phyloP scores from a whole-genome alignment of 2,797 vertebrate species.

The Chromis chromis region DNA sequence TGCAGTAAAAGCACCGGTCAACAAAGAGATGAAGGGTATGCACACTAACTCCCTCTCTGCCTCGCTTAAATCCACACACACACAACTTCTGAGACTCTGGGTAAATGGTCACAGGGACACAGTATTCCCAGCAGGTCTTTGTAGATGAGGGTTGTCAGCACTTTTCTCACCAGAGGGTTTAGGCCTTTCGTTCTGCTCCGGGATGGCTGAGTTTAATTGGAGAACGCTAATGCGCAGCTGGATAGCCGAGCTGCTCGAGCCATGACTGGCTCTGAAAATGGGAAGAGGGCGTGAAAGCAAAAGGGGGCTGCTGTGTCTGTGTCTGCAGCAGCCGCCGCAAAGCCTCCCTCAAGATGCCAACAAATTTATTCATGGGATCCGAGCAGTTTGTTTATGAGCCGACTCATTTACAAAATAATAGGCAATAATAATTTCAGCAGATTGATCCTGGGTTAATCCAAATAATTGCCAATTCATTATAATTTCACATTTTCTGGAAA shows the following conservation, averaged over 20 bases:
- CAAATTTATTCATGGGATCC: slow-evolving; percentile 75
- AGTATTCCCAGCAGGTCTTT: slow-evolving; percentile 74
- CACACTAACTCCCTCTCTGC: slow-evolving; percentile 37
- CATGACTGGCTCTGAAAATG: slow-evolving; percentile 65
- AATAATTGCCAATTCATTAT: slow-evolving; percentile 77
- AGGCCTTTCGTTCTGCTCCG: slow-evolving; percentile 73
- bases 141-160: slow-evolving; percentile 75
- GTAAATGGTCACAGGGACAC: slow-evolving; percentile 69
- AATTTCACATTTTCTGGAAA: slow-evolving; percentile 71
- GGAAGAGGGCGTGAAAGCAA: slow-evolving; percentile 48
- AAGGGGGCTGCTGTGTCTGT: slow-evolving; percentile 21
- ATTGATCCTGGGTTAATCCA: slow-evolving; percentile 80
- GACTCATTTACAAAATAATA: slow-evolving; percentile 80
- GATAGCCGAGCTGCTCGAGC: slow-evolving; percentile 64
- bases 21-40: slow-evolving; percentile 54
- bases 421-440: slow-evolving; percentile 75
- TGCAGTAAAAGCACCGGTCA: slow-evolving; percentile 48
- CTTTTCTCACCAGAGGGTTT: slow-evolving; percentile 76
- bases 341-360: slow-evolving; percentile 63
- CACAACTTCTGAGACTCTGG: slow-evolving; percentile 29
- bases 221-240: slow-evolving; percentile 77
- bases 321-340: slow-evolving; percentile 36
- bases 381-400: slow-evolving; percentile 75
- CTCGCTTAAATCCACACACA: slow-evolving; percentile 38
- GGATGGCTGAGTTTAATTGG: slow-evolving; percentile 79